Percentiles rank a stretch among this genome's conserved stretches.
phyloP scores from a whole-genome alignment of 92 coral and sea anemone genomes.

The Siderastrea radians region DNA sequence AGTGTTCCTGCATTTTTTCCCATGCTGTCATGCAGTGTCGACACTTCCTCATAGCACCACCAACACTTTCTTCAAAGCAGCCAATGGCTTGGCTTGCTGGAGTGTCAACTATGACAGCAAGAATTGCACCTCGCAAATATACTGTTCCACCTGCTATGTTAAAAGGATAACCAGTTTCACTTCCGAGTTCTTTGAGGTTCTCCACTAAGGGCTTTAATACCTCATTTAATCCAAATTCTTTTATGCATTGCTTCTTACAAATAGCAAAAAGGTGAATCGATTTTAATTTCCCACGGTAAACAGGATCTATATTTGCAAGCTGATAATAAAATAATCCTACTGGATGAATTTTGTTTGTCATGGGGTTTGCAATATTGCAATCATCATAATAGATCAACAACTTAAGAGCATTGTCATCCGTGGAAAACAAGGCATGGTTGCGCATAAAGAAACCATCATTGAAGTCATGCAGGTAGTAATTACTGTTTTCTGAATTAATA shows the following conservation, averaged over 20 bases:
- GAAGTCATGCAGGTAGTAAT: constrained; percentile 33
- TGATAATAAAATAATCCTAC: constrained; percentile 63
- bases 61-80: constrained; percentile 70
- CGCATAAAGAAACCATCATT: constrained; percentile 41
- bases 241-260: constrained; percentile 29
- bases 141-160: constrained; percentile 22
- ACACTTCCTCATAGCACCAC: constrained; percentile 57
- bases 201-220: constrained; percentile 55
- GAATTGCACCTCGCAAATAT: constrained; percentile 22
- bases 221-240: constrained; percentile 56
- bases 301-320: constrained; percentile 32
- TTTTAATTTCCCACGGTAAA: constrained; percentile 39
- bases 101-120: constrained; percentile 62
- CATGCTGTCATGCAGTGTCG: constrained; percentile 62
- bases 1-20: constrained; percentile 49
- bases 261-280: constrained; percentile 58
- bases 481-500: neutral
- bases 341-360: constrained; percentile 42
- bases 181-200: constrained; percentile 35
- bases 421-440: constrained; percentile 37
- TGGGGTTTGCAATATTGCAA: constrained; percentile 33
- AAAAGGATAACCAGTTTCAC: constrained; percentile 53
- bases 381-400: constrained; percentile 57
- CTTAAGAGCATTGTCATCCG: constrained; percentile 47
- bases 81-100: constrained; percentile 61